Evolutionary conservation across 35 echinoderm and acorn worm genomes (phyloP), one percentile per base, ranked within the genome.

Genomic region (Diadema setosum): DNA sequence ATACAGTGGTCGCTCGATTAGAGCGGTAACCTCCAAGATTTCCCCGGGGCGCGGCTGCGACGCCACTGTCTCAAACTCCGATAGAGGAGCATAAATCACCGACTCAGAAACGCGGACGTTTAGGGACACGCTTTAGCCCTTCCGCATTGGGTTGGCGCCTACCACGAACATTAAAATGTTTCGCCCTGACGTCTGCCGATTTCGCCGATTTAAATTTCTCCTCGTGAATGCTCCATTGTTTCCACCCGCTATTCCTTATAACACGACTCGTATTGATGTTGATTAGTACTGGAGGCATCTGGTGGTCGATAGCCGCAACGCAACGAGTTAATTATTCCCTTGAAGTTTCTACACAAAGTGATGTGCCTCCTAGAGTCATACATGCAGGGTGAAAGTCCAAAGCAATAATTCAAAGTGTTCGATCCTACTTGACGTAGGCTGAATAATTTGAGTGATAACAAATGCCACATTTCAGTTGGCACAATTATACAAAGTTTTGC

Each of bases 21-120:
- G 73, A 78, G 35, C 35, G 73, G 35, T 44, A 78, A 78, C 73
- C 73, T 78, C 73, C 40, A 24, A 26, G 33, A 39, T 44, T 39
- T 78, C 73, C 73, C 73, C 37, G 73, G 73, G 73, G 73, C 73
- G 33, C 11, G 35, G 39, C 73, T 5, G 15, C 73, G 73, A 78
- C 73, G 73, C 73, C 73, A 78, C 33, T 78, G 73, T 78, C 73
- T 78, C 33, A 41, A 78, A 35, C 40, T 44, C n/a, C 73, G 73
- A 78, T 78, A 78, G 39, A 78, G 44, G 44, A 78, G n/a, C 73
- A 78, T 78, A 78, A 78, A 78, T 78, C 73, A 78, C 73, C n/a
- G 3, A 21, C 14, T 8, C 14, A 14, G 73, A 44, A 52, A 78
- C 35, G n/a, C 73, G 73, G 40, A 78, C 73, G 73, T 78, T 78